A percentile compares a stretch with the other conserved stretches of the same genome.
phyloP scores from a whole-genome alignment of 2,797 vertebrate species.

The Scarus forsteni region DNA sequence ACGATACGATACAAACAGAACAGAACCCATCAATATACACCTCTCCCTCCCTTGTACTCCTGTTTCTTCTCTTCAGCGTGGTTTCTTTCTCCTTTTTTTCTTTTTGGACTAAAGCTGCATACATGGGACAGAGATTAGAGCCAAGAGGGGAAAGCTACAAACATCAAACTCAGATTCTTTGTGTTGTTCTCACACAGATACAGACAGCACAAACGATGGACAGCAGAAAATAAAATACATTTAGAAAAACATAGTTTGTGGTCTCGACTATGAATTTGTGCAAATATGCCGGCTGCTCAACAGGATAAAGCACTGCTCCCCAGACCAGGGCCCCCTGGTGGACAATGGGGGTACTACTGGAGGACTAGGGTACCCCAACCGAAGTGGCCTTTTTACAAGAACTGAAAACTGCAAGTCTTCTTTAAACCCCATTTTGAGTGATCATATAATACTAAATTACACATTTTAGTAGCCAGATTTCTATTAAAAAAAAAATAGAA shows the following conservation, averaged over 20 bases:
- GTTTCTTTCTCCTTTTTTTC: not conserved
- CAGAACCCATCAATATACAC: conserved; percentile 66
- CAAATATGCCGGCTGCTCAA: no score
- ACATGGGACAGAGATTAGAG: not conserved
- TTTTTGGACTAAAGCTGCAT: not conserved
- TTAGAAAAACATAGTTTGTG: not conserved
- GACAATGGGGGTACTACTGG: no score
- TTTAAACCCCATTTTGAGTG: no score
- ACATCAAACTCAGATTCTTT: not conserved
- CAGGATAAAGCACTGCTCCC: no score
- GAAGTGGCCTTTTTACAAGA: no score
- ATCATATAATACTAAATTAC: no score
- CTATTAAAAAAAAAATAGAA: no score
- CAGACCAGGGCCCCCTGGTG: no score
- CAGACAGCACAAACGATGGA: not conserved
- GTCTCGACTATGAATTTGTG: no score
- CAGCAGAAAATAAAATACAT: not conserved
- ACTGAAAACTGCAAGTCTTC: no score
- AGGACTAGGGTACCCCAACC: no score
- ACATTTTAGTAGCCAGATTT: no score
- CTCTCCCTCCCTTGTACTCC: conserved; percentile 1
- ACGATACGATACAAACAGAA: conserved; percentile 75
- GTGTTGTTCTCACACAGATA: conserved; percentile 19
- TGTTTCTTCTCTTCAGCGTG: not conserved
- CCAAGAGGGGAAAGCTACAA: not conserved